Conservation (phyloP, 2,113 vertebrate genomes). For the Natator depressus region DNA sequence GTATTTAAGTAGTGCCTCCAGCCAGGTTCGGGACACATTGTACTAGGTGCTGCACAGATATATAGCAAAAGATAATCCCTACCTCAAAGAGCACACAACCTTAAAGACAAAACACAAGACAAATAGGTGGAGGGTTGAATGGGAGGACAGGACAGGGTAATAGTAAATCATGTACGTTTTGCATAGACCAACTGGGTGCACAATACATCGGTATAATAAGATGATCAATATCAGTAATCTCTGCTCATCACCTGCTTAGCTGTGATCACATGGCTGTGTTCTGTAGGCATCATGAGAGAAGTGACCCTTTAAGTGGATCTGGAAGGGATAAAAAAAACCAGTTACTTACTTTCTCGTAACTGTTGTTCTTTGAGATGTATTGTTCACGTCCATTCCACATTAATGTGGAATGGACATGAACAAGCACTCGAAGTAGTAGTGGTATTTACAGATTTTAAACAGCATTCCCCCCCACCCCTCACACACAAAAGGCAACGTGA, state of each 20-base stretch:
- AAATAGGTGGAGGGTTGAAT: not conserved
- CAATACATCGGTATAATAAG: not conserved
- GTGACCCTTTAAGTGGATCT: not conserved
- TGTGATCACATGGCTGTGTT: not conserved
- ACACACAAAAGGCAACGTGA: not conserved
- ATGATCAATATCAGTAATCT: not conserved
- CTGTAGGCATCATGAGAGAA: not conserved
- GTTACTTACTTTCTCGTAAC: too few species aligned
- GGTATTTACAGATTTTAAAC: not conserved
- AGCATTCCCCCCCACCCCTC: not conserved
- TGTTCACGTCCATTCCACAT: too few species aligned
- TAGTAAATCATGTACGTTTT: not conserved
- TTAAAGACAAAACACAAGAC: not conserved
- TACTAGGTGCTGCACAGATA: not conserved
- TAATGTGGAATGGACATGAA: too few species aligned
- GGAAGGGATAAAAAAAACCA: not conserved
- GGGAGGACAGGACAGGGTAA: not conserved
- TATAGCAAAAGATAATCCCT: not conserved
- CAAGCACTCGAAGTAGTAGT: not conserved
- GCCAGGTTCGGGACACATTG: not conserved
- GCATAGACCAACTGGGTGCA: not conserved
- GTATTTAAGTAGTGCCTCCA: not conserved
- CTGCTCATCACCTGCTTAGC: not conserved
- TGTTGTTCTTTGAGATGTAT: too few species aligned
- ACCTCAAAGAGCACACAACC: not conserved